phyloP scores from a whole-genome alignment of 2,888 invertebrate species.

The Heliconius aoede region DNA sequence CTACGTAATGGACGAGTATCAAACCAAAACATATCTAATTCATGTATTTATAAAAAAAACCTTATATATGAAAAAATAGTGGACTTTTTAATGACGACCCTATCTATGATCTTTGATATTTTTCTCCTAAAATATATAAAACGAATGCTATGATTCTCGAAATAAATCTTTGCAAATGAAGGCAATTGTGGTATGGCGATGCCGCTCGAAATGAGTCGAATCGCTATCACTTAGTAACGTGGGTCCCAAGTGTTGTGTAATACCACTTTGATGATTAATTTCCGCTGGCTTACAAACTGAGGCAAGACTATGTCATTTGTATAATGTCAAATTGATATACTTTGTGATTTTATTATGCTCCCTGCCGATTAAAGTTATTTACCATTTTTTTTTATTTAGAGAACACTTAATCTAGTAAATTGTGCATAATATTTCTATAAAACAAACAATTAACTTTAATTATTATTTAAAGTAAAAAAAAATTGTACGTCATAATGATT shows the following conservation, averaged over 20 bases:
- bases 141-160: neutral
- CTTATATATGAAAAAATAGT: no score
- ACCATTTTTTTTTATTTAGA: neutral
- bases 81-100: no score
- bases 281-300: slow-evolving; percentile 9
- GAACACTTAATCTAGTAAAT: neutral
- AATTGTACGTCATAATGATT: neutral
- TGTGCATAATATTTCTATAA: neutral
- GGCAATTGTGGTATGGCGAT: neutral
- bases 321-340: slow-evolving; percentile 19
- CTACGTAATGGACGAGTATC: no score
- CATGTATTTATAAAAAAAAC: no score
- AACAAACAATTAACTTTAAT: neutral
- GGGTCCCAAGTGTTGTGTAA: neutral
- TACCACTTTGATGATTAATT: slow-evolving; percentile 22
- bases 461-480: no score
- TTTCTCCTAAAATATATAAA: no score
- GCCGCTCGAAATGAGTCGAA: neutral
- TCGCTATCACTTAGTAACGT: slow-evolving; percentile 10
- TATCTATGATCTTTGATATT: no score
- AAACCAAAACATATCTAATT: no score
- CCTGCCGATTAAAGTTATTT: neutral
- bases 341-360: slow-evolving; percentile 1
- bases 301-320: neutral
- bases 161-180: slow-evolving; percentile 3